These are phyloP conservation scores for Griposia aprilina DNA, from an alignment of 2,888 invertebrate species.

Conservation along the genomic window DNA sequence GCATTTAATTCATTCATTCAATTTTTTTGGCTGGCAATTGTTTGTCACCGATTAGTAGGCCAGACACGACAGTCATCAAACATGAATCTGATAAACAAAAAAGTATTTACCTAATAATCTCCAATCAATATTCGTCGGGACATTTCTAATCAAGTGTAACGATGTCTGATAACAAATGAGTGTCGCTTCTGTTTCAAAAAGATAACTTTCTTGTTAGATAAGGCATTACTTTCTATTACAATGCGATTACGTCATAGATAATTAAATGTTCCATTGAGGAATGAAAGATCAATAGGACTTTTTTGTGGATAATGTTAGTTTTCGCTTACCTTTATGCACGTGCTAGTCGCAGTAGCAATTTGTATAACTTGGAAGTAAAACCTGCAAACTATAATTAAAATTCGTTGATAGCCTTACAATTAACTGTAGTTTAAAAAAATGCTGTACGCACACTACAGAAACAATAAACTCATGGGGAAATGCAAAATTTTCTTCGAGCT, in stretches of 20 bases:
- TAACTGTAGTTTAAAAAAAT: not conserved
- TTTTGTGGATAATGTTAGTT: not conserved
- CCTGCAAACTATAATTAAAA: not conserved
- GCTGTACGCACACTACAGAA: not conserved
- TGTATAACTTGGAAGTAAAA: not conserved
- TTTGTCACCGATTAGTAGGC: conserved; percentile 28
- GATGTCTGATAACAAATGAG: conserved; percentile 67
- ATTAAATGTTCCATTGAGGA: conserved; percentile 15
- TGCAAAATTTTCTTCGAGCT: no score
- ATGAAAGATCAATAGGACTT: conserved; percentile 9
- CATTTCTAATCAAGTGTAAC: conserved; percentile 62
- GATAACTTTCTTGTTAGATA: conserved; percentile 60
- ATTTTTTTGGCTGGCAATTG: not conserved
- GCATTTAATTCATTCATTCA: not conserved
- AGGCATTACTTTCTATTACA: conserved; percentile 62
- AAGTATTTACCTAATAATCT: conserved; percentile 20
- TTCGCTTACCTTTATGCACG: not conserved
- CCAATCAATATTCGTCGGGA: conserved; percentile 45
- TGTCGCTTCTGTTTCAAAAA: conserved; percentile 52
- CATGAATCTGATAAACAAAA: conserved; percentile 36
- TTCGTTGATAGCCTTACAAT: not conserved
- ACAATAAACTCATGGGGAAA: not conserved
- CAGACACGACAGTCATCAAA: conserved; percentile 30
- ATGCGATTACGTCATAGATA: conserved; percentile 48
- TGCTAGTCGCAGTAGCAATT: not conserved